A percentile compares a stretch with the other conserved stretches of the same genome.
These are phyloP conservation scores for Gymnarchus niloticus DNA, from an alignment of 2,113 vertebrate species.

Conservation along the genomic window DNA sequence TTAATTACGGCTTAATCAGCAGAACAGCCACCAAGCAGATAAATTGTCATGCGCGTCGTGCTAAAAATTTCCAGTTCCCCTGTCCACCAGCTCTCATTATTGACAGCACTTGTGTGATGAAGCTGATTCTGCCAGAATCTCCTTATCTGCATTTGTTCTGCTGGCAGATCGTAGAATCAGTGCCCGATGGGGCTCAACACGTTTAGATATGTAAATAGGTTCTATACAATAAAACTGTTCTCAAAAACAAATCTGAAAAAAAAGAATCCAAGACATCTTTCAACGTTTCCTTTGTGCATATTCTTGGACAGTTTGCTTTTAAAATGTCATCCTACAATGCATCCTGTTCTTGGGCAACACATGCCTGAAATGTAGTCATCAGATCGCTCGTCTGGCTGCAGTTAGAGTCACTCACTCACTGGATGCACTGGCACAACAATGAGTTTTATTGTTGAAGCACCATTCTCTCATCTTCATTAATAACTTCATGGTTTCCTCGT, in stretches of 20 bases:
- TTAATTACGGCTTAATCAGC: conserved; percentile 97
- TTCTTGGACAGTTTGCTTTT: conserved; percentile 60
- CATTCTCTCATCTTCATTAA: conserved; percentile 41
- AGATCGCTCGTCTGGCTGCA: conserved; percentile 46
- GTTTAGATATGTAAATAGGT: conserved; percentile 93
- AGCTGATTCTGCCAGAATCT: conserved; percentile 82
- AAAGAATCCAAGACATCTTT: conserved; percentile 84
- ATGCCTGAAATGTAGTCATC: conserved; percentile 76
- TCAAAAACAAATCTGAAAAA: conserved; percentile 86
- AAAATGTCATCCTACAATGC: conserved; percentile 69
- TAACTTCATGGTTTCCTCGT: conserved; percentile 29
- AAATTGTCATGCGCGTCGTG: conserved; percentile 99
- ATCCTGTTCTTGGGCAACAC: conserved; percentile 66
- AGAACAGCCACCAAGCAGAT: conserved; percentile 99
- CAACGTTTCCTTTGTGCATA: conserved; percentile 97
- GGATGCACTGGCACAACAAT: conserved; percentile 77
- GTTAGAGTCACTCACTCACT: conserved; percentile 53
- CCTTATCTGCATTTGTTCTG: conserved; percentile 66
- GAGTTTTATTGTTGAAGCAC: conserved; percentile 56
- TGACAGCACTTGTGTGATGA: conserved; percentile 92
- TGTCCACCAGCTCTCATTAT: conserved; percentile 82
- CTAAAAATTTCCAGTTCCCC: conserved; percentile 94
- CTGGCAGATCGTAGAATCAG: conserved; percentile 80
- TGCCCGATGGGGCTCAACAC: conserved; percentile 78
- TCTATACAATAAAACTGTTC: conserved; percentile 94